Conservation (phyloP, 2,113 vertebrate species). For the Turdus rufiventris region DNA sequence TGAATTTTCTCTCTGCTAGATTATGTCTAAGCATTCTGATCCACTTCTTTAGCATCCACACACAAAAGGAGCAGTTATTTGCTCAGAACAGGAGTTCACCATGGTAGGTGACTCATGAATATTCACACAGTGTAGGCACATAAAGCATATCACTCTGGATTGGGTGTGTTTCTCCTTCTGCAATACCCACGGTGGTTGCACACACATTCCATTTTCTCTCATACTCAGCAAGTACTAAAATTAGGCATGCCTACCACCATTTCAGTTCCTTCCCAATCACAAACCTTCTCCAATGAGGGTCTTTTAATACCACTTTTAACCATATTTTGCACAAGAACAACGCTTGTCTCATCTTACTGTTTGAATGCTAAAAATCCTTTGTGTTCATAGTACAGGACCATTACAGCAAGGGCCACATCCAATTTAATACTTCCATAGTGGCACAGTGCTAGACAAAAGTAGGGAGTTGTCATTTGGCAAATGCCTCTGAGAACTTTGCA, state of each 20-base stretch:
- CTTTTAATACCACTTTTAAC: neutral
- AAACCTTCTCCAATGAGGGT: neutral
- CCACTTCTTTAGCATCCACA: neutral
- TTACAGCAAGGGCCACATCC: neutral
- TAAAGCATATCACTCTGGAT: neutral
- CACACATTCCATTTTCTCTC: neutral
- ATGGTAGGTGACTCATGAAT: neutral
- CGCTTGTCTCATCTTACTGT: neutral
- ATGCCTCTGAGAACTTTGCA: neutral
- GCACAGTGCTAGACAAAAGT: neutral
- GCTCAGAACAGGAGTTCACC: neutral
- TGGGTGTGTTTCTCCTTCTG: neutral
- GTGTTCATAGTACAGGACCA: neutral
- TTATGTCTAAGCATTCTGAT: neutral
- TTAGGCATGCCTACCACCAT: neutral
- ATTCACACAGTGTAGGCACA: neutral
- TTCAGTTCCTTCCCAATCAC: neutral
- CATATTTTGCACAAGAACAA: neutral
- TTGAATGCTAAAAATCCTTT: neutral
- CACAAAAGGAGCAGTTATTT: constrained; percentile 8
- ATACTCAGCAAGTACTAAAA: neutral
- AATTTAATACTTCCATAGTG: neutral
- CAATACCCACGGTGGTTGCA: neutral
- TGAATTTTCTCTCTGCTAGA: neutral
- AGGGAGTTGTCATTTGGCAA: neutral